Conservation (phyloP, 2,113 vertebrate genomes). For the Elephantulus edwardii region DNA sequence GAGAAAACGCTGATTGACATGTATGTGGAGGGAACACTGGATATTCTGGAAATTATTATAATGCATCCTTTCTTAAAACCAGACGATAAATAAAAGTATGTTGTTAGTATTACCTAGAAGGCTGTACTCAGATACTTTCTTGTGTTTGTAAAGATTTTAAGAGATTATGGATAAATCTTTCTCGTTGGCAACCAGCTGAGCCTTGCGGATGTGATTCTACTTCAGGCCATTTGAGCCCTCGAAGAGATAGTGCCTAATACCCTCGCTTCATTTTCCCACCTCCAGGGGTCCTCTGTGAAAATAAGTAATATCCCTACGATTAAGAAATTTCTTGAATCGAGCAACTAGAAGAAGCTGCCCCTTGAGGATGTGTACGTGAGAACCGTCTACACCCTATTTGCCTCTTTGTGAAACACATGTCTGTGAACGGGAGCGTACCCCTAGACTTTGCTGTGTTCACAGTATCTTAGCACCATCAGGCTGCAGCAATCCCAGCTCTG, state of each 20-base stretch:
- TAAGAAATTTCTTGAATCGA: conserved; percentile 88
- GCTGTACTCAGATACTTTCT: conserved; percentile 89
- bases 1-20: no score
- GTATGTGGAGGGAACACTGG: conserved; percentile 88
- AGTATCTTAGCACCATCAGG: background rate
- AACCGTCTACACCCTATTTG: conserved; percentile 75
- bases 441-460: background rate
- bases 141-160: conserved; percentile 90
- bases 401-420: background rate
- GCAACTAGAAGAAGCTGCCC: conserved; percentile 89
- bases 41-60: conserved; percentile 88
- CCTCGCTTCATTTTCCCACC: conserved; percentile 85
- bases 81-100: conserved; percentile 81
- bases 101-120: conserved; percentile 82
- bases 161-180: conserved; percentile 78
- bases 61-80: conserved; percentile 79
- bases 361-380: conserved; percentile 85
- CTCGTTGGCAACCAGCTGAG: conserved; percentile 89
- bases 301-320: conserved; percentile 85
- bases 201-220: conserved; percentile 89
- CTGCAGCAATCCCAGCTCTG: conserved; percentile 27
- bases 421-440: background rate
- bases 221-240: conserved; percentile 90
- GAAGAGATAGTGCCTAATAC: conserved; percentile 88
- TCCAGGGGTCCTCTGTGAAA: conserved; percentile 90